These are phyloP conservation scores for Agrochola circellaris DNA, from an alignment of 2,888 invertebrate genomes.

Conservation along the genomic window DNA sequence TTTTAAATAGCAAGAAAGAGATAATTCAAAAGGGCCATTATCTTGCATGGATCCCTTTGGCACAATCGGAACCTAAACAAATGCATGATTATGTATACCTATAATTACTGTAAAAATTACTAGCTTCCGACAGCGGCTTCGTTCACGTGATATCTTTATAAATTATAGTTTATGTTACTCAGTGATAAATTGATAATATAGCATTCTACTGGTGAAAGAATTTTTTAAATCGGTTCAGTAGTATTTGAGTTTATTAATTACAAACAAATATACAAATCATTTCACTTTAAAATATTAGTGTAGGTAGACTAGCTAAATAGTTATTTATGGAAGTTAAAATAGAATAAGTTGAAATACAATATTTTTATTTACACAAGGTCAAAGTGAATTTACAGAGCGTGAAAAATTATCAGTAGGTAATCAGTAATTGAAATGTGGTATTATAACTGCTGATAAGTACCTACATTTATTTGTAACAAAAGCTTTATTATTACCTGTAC, in stretches of 20 bases:
- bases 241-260: no score
- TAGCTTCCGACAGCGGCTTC: no score
- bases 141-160: no score
- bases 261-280: no score
- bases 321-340: neutral
- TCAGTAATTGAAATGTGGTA: conserved; percentile 1
- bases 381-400: conserved; percentile 6
- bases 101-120: neutral
- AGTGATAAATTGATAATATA: no score
- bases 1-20: neutral
- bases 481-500: conserved; percentile 14
- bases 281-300: no score
- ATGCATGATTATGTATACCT: neutral
- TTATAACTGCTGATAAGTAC: neutral
- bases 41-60: neutral
- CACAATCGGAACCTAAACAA: neutral
- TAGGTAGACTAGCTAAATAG: neutral
- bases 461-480: neutral
- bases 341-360: neutral
- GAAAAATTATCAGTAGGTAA: neutral
- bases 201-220: no score
- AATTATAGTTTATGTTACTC: no score
- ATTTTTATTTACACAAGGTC: conserved; percentile 7
- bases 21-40: neutral
- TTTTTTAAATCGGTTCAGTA: no score